Percentiles rank a stretch among this genome's conserved stretches.
These are phyloP conservation scores for Bicyclus anynana DNA, from an alignment of 1,140 invertebrate species.

Conservation along the genomic window DNA sequence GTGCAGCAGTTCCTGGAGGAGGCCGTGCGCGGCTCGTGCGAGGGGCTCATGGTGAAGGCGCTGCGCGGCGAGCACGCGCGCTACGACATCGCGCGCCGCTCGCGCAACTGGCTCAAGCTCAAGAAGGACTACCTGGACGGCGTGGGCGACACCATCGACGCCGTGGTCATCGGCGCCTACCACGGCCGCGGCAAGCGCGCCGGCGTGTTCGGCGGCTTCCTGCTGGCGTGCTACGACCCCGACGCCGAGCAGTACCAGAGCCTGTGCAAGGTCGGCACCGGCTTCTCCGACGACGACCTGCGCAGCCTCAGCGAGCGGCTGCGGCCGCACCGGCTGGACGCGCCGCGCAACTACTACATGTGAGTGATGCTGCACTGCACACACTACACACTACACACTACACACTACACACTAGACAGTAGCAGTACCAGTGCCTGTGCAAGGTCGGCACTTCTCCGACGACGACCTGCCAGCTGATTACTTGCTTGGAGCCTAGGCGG, in stretches of 20 bases:
- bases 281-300: conserved; percentile 96
- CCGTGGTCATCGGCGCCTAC: conserved; percentile 98
- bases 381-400: too few species aligned
- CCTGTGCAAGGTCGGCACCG: conserved; percentile 94
- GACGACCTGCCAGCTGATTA: too few species aligned
- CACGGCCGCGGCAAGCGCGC: conserved; percentile 95
- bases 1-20: conserved; percentile 97
- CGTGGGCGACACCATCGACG: conserved; percentile 94
- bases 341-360: conserved; percentile 90
- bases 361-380: background rate
- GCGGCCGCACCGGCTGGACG: conserved; percentile 84
- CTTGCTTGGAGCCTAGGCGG: too few species aligned
- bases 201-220: conserved; percentile 96
- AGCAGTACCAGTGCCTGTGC: too few species aligned
- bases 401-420: too few species aligned
- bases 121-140: conserved; percentile 99
- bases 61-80: conserved; percentile 91
- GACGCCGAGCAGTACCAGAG: conserved; percentile 95
- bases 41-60: conserved; percentile 99
- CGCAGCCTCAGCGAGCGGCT: conserved; percentile 87
- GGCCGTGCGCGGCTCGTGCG: conserved; percentile 90
- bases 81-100: conserved; percentile 98
- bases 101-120: conserved; percentile 97
- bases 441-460: too few species aligned
- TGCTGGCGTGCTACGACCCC: conserved; percentile 97